phyloP scores from a whole-genome alignment of 2,888 invertebrate genomes.

The Pyrgus malvae region DNA sequence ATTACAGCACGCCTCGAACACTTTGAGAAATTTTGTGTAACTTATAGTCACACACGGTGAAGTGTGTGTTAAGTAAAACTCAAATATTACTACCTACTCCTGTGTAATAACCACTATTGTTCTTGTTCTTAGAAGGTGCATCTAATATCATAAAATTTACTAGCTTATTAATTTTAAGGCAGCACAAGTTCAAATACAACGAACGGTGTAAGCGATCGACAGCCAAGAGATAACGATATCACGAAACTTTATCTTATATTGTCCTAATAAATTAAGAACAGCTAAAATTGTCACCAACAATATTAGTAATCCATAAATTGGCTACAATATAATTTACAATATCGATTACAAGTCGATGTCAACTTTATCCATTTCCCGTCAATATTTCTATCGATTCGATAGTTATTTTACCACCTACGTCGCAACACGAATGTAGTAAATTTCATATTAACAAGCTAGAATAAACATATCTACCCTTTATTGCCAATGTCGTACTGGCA shows the following conservation, averaged over 20 bases:
- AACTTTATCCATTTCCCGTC: constrained; percentile 22
- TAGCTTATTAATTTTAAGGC: too few species aligned
- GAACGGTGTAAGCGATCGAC: too few species aligned
- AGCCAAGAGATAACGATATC: too few species aligned
- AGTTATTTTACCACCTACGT: constrained; percentile 26
- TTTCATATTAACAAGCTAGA: constrained; percentile 5
- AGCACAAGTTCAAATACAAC: too few species aligned
- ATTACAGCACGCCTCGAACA: too few species aligned
- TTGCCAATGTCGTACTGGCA: background rate
- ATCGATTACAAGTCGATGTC: constrained; percentile 12
- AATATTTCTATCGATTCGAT: constrained; percentile 20
- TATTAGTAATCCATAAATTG: constrained; percentile 4
- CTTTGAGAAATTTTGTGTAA: too few species aligned
- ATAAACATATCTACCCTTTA: background rate
- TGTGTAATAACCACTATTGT: too few species aligned
- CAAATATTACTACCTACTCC: too few species aligned
- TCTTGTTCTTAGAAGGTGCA: too few species aligned
- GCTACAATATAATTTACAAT: constrained; percentile 2
- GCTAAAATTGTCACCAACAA: background rate
- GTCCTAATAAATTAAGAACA: constrained; percentile 10
- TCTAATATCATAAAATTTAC: too few species aligned
- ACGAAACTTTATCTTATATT: background rate
- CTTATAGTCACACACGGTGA: too few species aligned
- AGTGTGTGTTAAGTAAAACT: too few species aligned
- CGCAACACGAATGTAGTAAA: constrained; percentile 22